Base-by-base conservation (phyloP, 2,797 vertebrate genomes). In the Cossypha caffra region DNA sequence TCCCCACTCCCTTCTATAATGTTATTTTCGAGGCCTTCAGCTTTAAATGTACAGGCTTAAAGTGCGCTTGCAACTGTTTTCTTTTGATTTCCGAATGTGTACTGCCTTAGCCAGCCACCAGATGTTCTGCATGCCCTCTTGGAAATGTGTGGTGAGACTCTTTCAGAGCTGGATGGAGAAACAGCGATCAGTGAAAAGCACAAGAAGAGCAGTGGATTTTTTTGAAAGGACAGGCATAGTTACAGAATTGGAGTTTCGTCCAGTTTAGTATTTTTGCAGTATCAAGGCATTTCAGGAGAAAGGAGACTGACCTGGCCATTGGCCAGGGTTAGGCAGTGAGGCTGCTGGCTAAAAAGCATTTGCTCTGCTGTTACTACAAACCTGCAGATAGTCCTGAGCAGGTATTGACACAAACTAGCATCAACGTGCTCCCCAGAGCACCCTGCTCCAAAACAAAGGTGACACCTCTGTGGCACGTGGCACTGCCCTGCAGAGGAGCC, bases 31-130 rank as follows among this genome's bases (percentile, higher is more conserved):
- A 98, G 97, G 97, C 98, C 97, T 98, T 98, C 97, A 97, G 96
- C 98, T 98, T 98, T 96, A 97, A 97, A 98, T 97, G 96, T 98
- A 98, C 96, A 98, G 96, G 97, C 97, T 98, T 98, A 97, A 97
- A 98, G 96, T 98, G 97, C 90, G 95, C 98, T 98, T 98, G 96
- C 97, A 97, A 98, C 95, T 93, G 94, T 97, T 98, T 90, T 59
- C 95, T 98, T 98, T 97, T 98, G 86, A 88, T 98, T 97, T 98
- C 97, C 96, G 90, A 98, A 98, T 98, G 98, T 98, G 97, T 97
- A 98, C 98, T 98, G 98, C 98, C 98, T 98, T 99, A 98, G 98
- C 98, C 98, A 98, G 98, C 98, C 97, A 97, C 97, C 96, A 96
- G 96, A 97, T 96, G 96, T 98, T 98, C 97, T 98, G 98, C 98